phyloP scores from a whole-genome alignment of 1,140 invertebrate genomes.

The Myzus persicae region DNA sequence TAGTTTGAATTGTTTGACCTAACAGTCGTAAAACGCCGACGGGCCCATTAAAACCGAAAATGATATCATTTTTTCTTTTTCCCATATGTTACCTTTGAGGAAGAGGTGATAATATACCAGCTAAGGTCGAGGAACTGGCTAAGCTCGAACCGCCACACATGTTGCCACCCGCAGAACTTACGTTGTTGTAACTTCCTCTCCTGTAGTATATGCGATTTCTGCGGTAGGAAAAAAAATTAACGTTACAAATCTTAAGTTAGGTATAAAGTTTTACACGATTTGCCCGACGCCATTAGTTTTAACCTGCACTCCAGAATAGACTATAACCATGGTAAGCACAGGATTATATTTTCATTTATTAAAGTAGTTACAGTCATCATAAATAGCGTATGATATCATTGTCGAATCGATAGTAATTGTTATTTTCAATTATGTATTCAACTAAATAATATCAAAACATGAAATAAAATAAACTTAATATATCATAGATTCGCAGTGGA shows the following conservation, averaged over 20 bases:
- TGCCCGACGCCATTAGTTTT: not conserved
- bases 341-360: not conserved
- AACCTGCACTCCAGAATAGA: not conserved
- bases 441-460: too few relatives aligned
- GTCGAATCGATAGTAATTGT: too few relatives aligned
- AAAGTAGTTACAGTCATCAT: too few relatives aligned
- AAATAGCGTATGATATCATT: too few relatives aligned
- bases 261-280: not conserved
- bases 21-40: not conserved
- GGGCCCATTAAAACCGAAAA: not conserved
- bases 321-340: not conserved
- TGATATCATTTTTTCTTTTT: not conserved
- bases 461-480: too few relatives aligned
- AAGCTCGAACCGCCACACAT: slow-evolving; percentile 13
- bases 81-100: slow-evolving; percentile 48
- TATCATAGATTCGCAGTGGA: too few relatives aligned
- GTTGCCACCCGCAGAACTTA: not conserved
- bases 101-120: slow-evolving; percentile 55
- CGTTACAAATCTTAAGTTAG: not conserved
- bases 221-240: not conserved
- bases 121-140: slow-evolving; percentile 52
- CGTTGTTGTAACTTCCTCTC: slow-evolving; percentile 49
- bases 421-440: too few relatives aligned
- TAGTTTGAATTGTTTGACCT: slow-evolving; percentile 47
- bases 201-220: slow-evolving; percentile 44